Evolutionary conservation across 2,888 invertebrate species (phyloP), one percentile per base, ranked within the genome.

Genomic region (Cosmia pyralina): DNA sequence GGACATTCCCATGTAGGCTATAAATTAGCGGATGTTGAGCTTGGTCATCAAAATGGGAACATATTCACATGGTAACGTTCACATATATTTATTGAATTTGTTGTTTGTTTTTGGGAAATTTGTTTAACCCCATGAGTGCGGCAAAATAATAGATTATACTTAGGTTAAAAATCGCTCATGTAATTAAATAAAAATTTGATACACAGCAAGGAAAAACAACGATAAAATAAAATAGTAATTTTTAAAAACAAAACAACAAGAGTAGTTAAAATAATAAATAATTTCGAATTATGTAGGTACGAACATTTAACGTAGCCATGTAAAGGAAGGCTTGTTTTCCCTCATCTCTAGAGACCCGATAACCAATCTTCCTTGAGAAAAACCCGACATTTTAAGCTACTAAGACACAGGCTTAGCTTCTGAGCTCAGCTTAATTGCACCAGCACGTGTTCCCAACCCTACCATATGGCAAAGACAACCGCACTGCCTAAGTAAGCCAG

Each of bases 1-100:
- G 87, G 81, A 86, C 86, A 86, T 85, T 87, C 86, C 85, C 81
- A 82, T 83, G 88, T 88, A 64, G 15, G 77, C 69, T 64, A 90
- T 90, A 88, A 88, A 89, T 89, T 87, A 84, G 77, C 81, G 89
- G 88, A 90, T 86, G 87, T 85, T 81, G 67, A 62, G 84, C 73
- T 77, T 53, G 67, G 78, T 79, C 72, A 83, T 88, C 86, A 88
- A 85, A 87, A 83, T 77, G 65, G 73, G 79, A 80, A 78, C 72
- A 74, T 69, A 57, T 68, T 65, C 71, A 75, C 58, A 65, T 68
- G 70, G 59, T 48, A 1, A 53, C 58, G 15, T 63, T 53, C 57
- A 63, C 55, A 63, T 46, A n/a, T 41, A 50, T 1, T 41, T 22
- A 62, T 79, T 68, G 13, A 57, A 58, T 59, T 68, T 41, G n/a